These are phyloP conservation scores for Camelus dromedarius DNA, from an alignment of 2,113 vertebrate species.

Conservation along the genomic window DNA sequence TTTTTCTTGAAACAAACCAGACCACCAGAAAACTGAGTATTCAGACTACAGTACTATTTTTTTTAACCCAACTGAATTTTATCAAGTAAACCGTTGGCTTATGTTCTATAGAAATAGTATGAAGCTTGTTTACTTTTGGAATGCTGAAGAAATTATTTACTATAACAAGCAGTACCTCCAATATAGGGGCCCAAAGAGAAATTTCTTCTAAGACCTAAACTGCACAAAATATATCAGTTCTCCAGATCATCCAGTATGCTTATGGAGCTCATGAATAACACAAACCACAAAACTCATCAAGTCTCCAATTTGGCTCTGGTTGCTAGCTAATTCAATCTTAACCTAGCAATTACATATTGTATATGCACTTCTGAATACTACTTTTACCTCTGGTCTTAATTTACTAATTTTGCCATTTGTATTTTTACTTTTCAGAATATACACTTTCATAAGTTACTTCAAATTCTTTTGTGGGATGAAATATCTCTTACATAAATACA, in stretches of 20 bases:
- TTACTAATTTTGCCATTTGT: background rate
- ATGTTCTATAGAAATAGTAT: background rate
- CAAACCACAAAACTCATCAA: constrained; percentile 9
- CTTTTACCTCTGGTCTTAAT: background rate
- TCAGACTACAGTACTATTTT: background rate
- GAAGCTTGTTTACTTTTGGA: background rate
- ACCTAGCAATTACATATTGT: background rate
- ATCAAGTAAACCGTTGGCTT: background rate
- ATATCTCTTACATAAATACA: background rate
- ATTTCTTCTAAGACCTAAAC: background rate
- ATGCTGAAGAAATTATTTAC: background rate
- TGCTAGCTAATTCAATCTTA: background rate
- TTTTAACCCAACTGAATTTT: background rate
- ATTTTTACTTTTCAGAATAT: background rate
- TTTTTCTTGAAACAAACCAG: background rate
- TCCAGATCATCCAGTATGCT: background rate
- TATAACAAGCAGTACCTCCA: background rate
- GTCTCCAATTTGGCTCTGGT: constrained; percentile 21
- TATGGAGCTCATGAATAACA: background rate
- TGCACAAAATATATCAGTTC: background rate
- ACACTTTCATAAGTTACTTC: background rate
- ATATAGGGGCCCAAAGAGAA: background rate
- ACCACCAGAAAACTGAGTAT: background rate
- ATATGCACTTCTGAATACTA: background rate
- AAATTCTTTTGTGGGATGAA: background rate